Base-by-base conservation (phyloP, 2,113 vertebrate species). In the Canis aureus region DNA sequence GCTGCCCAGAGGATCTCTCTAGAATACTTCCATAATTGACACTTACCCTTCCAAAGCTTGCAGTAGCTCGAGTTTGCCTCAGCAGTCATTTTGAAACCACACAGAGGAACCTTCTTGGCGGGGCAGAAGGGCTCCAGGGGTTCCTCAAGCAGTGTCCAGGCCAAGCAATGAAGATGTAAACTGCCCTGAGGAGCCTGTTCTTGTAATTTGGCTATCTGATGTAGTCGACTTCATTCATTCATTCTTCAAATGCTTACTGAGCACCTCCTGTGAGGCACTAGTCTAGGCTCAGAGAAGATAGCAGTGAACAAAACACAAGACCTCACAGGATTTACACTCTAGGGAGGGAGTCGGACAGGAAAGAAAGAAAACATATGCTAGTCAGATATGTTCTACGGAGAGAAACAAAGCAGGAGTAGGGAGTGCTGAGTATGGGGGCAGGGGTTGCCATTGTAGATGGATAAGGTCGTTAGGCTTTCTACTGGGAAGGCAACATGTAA, bases 271-370 rank as follows among this genome's bases (percentile, higher is more conserved):
- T 59, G 16, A 90, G 59, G 59, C 67, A 78, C 22, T 51, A 64
- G 76, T 78, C 11, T 22, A 57, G 35, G 27, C 80, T 59, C 11
- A 2, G 69, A 15, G 79, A 91, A 95, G 13, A 78, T 4, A 67
- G 51, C 22, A 69, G 71, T 85, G 80, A 95, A 85, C 80, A 95
- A 91, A 92, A 74, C 20, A 71, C 32, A 92, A 53, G 53, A 22
- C 35, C 35, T 76, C 49, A 23, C 29, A 10, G 60, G 74, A 29
- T 64, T 93, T 83, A 76, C 76, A 51, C 29, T 91, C 22, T 78
- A 83, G 35, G 59, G n/a, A 74, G 29, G 49, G 29, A 55, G 49
- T 74, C 91, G 73, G 66, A 74, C n/a, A 66, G 57, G n/a, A 81
- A 83, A 64, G 51, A 92, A 81, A 89, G 29, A 51, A 84, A 76